phyloP scores from a whole-genome alignment of 2,888 invertebrate species.

The Trypoxylon attenuatum region DNA sequence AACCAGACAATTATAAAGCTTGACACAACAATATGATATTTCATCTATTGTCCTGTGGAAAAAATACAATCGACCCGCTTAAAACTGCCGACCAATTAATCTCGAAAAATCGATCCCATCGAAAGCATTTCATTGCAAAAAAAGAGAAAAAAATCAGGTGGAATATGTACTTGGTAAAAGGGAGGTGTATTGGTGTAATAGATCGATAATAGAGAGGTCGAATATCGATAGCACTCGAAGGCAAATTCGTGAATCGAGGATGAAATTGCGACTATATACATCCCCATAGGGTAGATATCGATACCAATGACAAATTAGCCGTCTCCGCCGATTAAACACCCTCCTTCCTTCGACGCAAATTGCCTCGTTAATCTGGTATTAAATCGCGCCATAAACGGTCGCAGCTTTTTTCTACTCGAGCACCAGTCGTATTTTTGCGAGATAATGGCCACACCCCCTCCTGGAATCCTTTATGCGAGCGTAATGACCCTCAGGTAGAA shows the following conservation, averaged over 20 bases:
- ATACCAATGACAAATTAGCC: constrained; percentile 62
- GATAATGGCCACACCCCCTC: constrained; percentile 39
- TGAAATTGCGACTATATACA: constrained; percentile 57
- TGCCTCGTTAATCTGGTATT: constrained; percentile 60
- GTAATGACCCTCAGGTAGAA: constrained; percentile 30
- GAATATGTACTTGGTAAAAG: no score
- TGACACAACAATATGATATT: no score
- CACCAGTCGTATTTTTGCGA: constrained; percentile 41
- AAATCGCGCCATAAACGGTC: constrained; percentile 58
- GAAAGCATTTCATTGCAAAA: no score
- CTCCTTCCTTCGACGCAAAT: constrained; percentile 53
- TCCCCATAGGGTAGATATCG: no score
- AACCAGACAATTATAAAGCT: no score
- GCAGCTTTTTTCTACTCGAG: constrained; percentile 28
- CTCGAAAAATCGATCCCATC: no score
- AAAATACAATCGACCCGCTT: no score
- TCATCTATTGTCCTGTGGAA: no score
- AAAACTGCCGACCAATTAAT: no score
- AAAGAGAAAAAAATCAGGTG: no score
- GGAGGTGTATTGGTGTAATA: constrained; percentile 37
- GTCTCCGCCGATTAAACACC: constrained; percentile 56
- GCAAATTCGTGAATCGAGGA: no score
- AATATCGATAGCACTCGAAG: no score
- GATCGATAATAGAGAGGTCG: constrained; percentile 23
- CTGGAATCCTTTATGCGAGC: constrained; percentile 31